A percentile compares a stretch with the other conserved stretches of the same genome.
Conservation (phyloP, 1,140 invertebrate genomes). For the Drosophila sproati region DNA sequence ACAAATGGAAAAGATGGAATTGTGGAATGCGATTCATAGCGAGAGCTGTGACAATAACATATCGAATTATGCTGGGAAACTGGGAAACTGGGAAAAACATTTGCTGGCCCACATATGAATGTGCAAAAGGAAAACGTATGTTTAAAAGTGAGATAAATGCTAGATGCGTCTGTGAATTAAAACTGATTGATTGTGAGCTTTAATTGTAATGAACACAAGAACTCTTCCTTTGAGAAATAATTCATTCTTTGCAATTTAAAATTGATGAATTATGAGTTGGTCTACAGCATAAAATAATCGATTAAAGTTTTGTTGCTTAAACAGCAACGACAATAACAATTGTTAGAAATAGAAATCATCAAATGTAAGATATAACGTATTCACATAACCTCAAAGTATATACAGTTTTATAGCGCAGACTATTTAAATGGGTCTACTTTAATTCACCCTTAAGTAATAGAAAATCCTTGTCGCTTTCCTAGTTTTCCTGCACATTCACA, state of each 20-base stretch:
- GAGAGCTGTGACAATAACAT: conserved; percentile 8
- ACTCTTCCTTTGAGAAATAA: too few species aligned
- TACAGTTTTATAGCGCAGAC: too few species aligned
- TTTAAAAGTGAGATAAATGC: not conserved
- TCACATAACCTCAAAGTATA: too few species aligned
- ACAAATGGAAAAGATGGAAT: conserved; percentile 8
- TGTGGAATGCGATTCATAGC: not conserved
- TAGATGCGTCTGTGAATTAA: conserved; percentile 23
- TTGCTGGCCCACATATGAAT: conserved; percentile 16
- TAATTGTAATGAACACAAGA: not conserved
- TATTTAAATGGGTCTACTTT: too few species aligned
- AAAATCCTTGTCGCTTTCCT: not conserved
- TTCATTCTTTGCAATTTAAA: too few species aligned
- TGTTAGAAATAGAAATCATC: too few species aligned
- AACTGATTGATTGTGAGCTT: conserved; percentile 34
- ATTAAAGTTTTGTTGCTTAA: too few species aligned
- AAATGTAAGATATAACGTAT: too few species aligned
- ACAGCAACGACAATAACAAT: too few species aligned
- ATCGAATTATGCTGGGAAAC: conserved; percentile 31
- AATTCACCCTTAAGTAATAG: not conserved
- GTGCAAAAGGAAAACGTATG: not conserved
- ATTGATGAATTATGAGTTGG: too few species aligned
- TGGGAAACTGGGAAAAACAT: not conserved
- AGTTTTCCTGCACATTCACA: conserved; percentile 16
- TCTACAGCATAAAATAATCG: too few species aligned